Conservation (phyloP, 2,888 invertebrate genomes). For the Drosophila mimica region DNA sequence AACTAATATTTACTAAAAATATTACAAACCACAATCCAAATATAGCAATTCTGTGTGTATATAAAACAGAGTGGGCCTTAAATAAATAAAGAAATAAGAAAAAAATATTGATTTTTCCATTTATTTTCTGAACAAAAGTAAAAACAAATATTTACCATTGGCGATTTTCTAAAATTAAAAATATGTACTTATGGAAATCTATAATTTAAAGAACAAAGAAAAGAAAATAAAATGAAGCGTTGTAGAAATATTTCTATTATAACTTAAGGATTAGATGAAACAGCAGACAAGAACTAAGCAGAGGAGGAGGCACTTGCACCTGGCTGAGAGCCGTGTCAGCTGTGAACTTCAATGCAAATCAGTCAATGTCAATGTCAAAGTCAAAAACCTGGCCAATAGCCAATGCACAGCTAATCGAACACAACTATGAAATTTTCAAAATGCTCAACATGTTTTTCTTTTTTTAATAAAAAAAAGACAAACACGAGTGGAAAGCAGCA, state of each 20-base stretch:
- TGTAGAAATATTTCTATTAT: not conserved
- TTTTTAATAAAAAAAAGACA: not conserved
- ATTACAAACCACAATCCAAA: not conserved
- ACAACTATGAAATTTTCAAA: slow-evolving; percentile 60
- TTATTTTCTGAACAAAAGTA: not conserved
- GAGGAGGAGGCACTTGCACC: slow-evolving; percentile 19
- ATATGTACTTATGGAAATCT: not conserved
- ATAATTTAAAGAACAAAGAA: not conserved
- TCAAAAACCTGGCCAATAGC: slow-evolving; percentile 48
- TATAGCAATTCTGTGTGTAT: not conserved
- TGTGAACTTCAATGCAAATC: slow-evolving; percentile 54
- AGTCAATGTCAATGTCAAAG: slow-evolving; percentile 60
- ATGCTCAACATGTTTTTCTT: slow-evolving; percentile 39
- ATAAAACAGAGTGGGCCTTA: not conserved
- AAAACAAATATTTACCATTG: not conserved
- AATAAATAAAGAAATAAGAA: not conserved
- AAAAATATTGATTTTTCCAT: fast-evolving
- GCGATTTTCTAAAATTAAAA: fast-evolving
- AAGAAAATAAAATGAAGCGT: no score
- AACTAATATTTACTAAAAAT: not conserved
- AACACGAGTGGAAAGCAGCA: slow-evolving; percentile 36
- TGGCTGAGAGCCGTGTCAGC: slow-evolving; percentile 19
- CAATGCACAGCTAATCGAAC: slow-evolving; percentile 57
- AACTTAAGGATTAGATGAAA: not conserved
- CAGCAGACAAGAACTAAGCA: not conserved